Percentiles rank a stretch among this genome's conserved stretches.
These are phyloP conservation scores for Caenorhabditis plicata DNA, from an alignment of 2,888 invertebrate species.

Conservation along the genomic window DNA sequence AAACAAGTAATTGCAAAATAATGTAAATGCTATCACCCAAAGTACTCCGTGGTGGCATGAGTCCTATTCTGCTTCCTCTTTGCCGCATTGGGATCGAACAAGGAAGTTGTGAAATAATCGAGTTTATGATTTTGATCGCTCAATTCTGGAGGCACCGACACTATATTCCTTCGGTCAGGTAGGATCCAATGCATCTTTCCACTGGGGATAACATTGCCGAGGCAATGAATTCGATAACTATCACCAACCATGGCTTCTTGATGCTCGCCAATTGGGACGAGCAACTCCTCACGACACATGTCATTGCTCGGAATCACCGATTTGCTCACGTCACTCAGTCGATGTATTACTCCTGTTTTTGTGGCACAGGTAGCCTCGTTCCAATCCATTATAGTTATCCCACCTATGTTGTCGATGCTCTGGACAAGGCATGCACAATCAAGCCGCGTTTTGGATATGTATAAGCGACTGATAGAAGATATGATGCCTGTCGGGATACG, in stretches of 20 bases:
- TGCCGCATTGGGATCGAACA: slow-evolving; percentile 27
- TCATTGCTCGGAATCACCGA: slow-evolving; percentile 7
- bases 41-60: slow-evolving; percentile 33
- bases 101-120: slow-evolving; percentile 35
- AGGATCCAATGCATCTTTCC: slow-evolving; percentile 26
- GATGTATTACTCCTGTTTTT: slow-evolving; percentile 18
- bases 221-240: slow-evolving; percentile 28
- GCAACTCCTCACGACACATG: slow-evolving; percentile 19
- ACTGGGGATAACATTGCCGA: slow-evolving; percentile 8
- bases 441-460: slow-evolving; percentile 6
- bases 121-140: slow-evolving; percentile 3
- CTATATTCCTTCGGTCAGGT: slow-evolving; percentile 10
- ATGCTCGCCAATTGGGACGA: slow-evolving; percentile 16
- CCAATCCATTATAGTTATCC: slow-evolving; percentile 36
- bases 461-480: slow-evolving; percentile 8
- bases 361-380: slow-evolving; percentile 26
- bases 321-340: slow-evolving; percentile 3
- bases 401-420: slow-evolving; percentile 17
- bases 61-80: slow-evolving; percentile 14
- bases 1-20: not conserved
- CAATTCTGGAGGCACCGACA: slow-evolving; percentile 13
- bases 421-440: slow-evolving; percentile 31
- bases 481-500: slow-evolving; percentile 15
- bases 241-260: slow-evolving; percentile 26
- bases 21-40: slow-evolving; percentile 5